Evolutionary conservation across 1,140 invertebrate species (phyloP).

Genomic region (Bombus superbus): DNA sequence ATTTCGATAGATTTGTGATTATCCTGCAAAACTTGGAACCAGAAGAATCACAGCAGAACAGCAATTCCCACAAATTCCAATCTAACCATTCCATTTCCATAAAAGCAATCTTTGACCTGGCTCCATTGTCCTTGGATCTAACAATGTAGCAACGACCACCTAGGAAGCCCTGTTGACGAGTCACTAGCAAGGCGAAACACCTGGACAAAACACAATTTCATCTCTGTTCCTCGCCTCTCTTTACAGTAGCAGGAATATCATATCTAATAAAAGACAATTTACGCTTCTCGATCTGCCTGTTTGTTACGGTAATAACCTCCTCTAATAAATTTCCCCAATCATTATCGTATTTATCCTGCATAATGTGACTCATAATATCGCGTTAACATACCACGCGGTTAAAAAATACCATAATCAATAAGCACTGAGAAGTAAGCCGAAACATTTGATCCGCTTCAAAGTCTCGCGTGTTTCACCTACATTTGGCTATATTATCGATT

Average conservation of each 20-base stretch:
- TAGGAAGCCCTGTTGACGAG: not conserved
- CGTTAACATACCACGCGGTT: not conserved
- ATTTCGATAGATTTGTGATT: not conserved
- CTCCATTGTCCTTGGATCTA: not conserved
- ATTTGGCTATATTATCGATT: not conserved
- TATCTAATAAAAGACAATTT: too few species aligned
- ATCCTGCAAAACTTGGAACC: not conserved
- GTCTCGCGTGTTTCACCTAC: not conserved
- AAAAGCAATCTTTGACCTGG: not conserved
- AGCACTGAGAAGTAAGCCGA: not conserved
- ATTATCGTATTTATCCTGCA: too few species aligned
- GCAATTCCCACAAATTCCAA: not conserved
- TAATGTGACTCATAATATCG: too few species aligned
- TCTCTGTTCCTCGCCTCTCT: not conserved
- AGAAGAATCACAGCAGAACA: not conserved
- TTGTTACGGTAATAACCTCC: too few species aligned
- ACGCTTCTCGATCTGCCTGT: too few species aligned
- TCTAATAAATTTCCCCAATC: too few species aligned
- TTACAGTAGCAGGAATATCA: not conserved
- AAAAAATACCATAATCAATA: not conserved
- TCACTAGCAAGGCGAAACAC: not conserved
- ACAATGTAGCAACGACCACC: not conserved
- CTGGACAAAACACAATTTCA: not conserved
- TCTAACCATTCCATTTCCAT: not conserved
- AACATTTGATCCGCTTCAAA: not conserved